Evolutionary conservation across 2,888 invertebrate genomes (phyloP), one percentile per base, ranked within the genome.

Genomic region (Euclidia mi): DNA sequence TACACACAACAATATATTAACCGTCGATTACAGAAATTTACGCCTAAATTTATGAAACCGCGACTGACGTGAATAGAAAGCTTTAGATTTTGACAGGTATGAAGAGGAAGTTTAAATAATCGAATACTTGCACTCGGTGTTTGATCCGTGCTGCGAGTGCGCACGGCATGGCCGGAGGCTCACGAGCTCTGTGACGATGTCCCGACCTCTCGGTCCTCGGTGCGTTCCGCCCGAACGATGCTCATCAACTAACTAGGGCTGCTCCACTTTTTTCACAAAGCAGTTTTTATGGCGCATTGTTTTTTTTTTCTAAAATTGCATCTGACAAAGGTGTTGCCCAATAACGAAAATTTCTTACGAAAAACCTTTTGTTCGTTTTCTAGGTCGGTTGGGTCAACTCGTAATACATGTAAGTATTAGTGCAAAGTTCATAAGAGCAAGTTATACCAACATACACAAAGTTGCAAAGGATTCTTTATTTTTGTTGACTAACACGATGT

Each of bases 111-210:
- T n/a, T n/a, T n/a, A n/a, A n/a, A n/a, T n/a, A 46, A 56, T 57
- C 49, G 60, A 80, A 91, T 94, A 94, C 94, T 94, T 93, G 92
- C 94, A 94, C 85, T 85, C 90, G 83, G 77, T 86, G 83, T 71
- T 89, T 91, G 71, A 94, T 78, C 47, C 89, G 83, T 66, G 79
- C 76, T 41, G 88, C 84, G 59, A 89, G 85, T 51, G 87, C 85
- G 81, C 94, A 94, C 85, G 92, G 94, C 94, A 94, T 94, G 86
- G 79, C 71, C 79, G 85, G 79, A 81, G 82, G 84, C 85, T 83
- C 76, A 78, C 76, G 75, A 74, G 78, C 69, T 82, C 82, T 82
- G 78, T 63, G 65, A 61, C 60, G 65, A 43, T 46, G 64, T 60
- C 53, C 65, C 77, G 76, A 79, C 76, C 79, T 78, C 79, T 64